These are phyloP conservation scores for Sternotherus odoratus DNA, from an alignment of 2,797 vertebrate genomes.

Conservation along the genomic window DNA sequence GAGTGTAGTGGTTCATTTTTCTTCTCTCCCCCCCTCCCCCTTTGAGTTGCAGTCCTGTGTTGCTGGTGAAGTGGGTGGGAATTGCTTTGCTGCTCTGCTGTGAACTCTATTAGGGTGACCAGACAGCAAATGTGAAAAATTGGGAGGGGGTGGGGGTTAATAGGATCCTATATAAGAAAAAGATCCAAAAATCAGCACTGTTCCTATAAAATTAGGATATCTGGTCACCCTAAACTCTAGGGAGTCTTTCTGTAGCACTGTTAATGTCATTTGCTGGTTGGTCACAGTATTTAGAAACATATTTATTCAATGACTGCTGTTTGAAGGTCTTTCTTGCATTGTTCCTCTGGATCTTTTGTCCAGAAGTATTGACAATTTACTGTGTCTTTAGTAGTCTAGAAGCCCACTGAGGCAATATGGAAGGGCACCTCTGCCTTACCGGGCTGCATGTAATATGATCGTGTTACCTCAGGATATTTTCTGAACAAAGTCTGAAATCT, in stretches of 20 bases:
- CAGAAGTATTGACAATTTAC: background rate
- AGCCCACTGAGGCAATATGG: background rate
- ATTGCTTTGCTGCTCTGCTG: background rate
- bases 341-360: constrained; percentile 41
- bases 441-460: background rate
- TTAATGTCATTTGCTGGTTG: background rate
- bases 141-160: no score
- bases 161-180: no score
- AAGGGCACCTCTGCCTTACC: background rate
- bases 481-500: background rate
- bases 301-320: constrained; percentile 56
- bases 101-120: no score
- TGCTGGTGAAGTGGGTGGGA: background rate
- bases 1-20: fast-evolving
- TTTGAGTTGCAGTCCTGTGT: background rate
- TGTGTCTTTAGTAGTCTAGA: background rate
- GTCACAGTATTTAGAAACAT: constrained; percentile 27
- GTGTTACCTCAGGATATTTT: background rate
- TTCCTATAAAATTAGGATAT: no score
- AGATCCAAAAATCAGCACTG: no score
- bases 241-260: constrained; percentile 36
- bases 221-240: background rate
- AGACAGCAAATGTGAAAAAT: no score
- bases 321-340: constrained; percentile 35
- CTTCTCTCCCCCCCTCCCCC: background rate